A percentile compares a stretch with the other conserved stretches of the same genome.
phyloP scores from a whole-genome alignment of 2,113 vertebrate genomes.

The Alethe castanea region DNA sequence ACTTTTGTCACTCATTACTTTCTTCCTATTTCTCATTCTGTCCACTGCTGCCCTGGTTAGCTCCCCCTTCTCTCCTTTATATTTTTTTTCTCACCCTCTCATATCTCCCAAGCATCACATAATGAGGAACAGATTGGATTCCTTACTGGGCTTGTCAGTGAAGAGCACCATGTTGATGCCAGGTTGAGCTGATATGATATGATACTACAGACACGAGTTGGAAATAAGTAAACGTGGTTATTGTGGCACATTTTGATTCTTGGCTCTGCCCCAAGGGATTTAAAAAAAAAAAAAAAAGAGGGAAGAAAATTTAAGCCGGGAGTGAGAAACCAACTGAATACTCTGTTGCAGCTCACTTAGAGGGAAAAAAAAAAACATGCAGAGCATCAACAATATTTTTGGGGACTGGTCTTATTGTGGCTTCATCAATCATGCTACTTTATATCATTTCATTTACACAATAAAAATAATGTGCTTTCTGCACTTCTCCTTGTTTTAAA shows the following conservation, averaged over 20 bases:
- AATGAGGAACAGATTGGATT: slow-evolving; percentile 43
- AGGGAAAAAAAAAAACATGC: not conserved
- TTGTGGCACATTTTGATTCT: slow-evolving; percentile 46
- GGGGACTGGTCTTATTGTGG: not conserved
- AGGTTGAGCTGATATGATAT: slow-evolving; percentile 28
- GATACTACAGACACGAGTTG: slow-evolving; percentile 21
- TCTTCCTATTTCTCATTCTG: not conserved
- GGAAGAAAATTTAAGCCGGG: not conserved
- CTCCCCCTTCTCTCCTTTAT: not conserved
- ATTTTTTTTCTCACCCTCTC: not conserved
- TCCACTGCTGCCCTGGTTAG: not conserved
- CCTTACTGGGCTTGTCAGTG: not conserved
- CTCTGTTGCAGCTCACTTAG: not conserved
- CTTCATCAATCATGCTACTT: not conserved
- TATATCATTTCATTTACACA: not conserved
- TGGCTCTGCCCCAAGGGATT: not conserved
- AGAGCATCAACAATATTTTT: not conserved
- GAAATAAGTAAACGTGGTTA: slow-evolving; percentile 29
- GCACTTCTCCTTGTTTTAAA: not conserved
- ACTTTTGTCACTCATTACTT: not conserved
- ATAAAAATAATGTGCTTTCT: not conserved
- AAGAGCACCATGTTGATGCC: slow-evolving; percentile 27
- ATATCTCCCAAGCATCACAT: not conserved
- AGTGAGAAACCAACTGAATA: not conserved
- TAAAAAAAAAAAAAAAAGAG: not conserved